These are phyloP conservation scores for Pocillopora meandrina DNA, from an alignment of 92 coral and sea anemone species.

Conservation along the genomic window DNA sequence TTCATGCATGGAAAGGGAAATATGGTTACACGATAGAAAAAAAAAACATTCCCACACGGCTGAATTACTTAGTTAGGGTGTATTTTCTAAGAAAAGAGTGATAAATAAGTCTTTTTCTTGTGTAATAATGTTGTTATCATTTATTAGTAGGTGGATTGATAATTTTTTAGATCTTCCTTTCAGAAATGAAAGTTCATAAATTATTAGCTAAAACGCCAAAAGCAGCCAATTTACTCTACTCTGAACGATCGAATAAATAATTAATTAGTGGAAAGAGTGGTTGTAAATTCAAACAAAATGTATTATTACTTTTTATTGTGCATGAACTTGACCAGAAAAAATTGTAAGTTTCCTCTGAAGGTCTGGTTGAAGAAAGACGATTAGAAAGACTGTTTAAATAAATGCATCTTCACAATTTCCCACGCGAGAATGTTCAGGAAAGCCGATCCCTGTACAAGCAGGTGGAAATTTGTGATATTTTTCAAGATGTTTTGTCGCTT, in stretches of 20 bases:
- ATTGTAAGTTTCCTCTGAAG: too few relatives aligned
- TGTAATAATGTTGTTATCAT: slow-evolving; percentile 8
- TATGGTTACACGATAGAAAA: too few relatives aligned
- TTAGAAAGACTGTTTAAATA: background rate
- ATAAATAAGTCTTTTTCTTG: background rate
- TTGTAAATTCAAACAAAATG: slow-evolving; percentile 6
- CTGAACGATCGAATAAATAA: slow-evolving; percentile 22
- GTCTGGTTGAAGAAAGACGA: background rate
- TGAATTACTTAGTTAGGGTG: background rate
- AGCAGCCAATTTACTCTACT: slow-evolving; percentile 39
- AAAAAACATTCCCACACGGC: background rate
- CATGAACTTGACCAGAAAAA: background rate
- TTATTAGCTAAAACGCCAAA: slow-evolving; percentile 41
- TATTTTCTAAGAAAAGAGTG: background rate
- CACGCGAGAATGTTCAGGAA: background rate
- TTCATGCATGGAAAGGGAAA: background rate
- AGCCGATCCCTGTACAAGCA: slow-evolving; percentile 4
- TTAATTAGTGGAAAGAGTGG: slow-evolving; percentile 14
- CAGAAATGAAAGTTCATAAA: slow-evolving; percentile 33
- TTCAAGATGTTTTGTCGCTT: background rate
- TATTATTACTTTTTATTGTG: background rate
- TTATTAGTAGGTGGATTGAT: slow-evolving; percentile 18
- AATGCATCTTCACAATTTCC: background rate
- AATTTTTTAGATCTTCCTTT: slow-evolving; percentile 25
- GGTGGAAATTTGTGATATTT: slow-evolving; percentile 33